phyloP scores from a whole-genome alignment of 1,140 invertebrate species.

The Trichogramma pretiosum region DNA sequence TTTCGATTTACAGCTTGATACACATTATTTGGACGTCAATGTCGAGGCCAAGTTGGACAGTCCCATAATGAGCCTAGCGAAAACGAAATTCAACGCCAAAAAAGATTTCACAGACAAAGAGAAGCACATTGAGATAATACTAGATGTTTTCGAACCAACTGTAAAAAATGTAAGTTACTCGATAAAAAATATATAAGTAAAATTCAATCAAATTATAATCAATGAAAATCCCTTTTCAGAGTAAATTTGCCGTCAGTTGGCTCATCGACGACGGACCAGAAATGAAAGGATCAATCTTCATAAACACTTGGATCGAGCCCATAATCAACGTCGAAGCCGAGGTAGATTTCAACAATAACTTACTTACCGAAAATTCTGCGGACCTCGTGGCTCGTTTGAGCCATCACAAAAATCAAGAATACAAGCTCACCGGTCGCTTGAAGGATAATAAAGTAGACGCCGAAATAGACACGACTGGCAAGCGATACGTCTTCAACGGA shows the following conservation, averaged over 20 bases:
- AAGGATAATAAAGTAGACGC: slow-evolving; percentile 20
- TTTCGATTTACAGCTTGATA: slow-evolving; percentile 43
- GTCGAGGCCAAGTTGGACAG: slow-evolving; percentile 52
- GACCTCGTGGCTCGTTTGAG: slow-evolving; percentile 24
- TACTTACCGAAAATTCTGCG: slow-evolving; percentile 22
- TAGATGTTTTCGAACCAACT: slow-evolving; percentile 22
- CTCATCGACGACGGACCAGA: slow-evolving; percentile 41
- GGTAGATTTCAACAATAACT: slow-evolving; percentile 39
- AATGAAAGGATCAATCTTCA: slow-evolving; percentile 37
- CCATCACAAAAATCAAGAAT: slow-evolving; percentile 22
- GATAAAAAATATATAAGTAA: neutral
- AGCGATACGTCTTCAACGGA: slow-evolving; percentile 27
- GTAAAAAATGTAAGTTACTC: slow-evolving; percentile 22
- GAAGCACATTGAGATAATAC: slow-evolving; percentile 45
- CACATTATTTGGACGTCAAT: slow-evolving; percentile 52
- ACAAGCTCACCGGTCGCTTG: slow-evolving; percentile 24
- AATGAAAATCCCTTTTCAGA: slow-evolving; percentile 20
- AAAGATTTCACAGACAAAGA: slow-evolving; percentile 58
- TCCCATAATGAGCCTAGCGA: slow-evolving; percentile 53
- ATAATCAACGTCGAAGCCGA: slow-evolving; percentile 43
- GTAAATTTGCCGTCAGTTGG: slow-evolving; percentile 47
- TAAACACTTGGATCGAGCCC: slow-evolving; percentile 47
- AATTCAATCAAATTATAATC: neutral
- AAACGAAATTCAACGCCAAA: slow-evolving; percentile 51
- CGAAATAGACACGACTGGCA: slow-evolving; percentile 24